phyloP scores from a whole-genome alignment of 2,113 vertebrate species.

The Psilopsiagon aurifrons region DNA sequence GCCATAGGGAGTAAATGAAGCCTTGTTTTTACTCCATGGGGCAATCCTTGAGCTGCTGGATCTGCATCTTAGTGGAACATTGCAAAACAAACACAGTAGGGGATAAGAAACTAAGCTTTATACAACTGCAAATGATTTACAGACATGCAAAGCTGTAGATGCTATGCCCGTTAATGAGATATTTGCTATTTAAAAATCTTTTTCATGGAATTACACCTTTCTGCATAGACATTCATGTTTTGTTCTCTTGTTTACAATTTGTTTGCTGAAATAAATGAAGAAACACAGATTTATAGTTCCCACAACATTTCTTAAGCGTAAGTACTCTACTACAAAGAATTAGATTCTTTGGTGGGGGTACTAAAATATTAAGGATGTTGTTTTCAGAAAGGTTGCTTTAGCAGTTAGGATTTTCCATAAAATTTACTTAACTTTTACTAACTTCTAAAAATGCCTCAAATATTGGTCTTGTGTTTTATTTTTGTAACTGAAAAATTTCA shows the following conservation, averaged over 20 bases:
- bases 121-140: background rate
- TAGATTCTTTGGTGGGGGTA: background rate
- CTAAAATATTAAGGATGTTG: background rate
- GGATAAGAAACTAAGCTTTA: slow-evolving; percentile 19
- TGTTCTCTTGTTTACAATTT: background rate
- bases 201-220: background rate
- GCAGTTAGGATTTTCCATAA: background rate
- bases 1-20: background rate
- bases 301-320: background rate
- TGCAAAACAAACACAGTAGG: slow-evolving; percentile 25
- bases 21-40: slow-evolving; percentile 29
- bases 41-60: background rate
- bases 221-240: background rate
- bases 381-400: background rate
- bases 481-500: background rate
- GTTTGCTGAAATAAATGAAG: background rate
- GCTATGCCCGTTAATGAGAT: background rate
- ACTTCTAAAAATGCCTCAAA: background rate
- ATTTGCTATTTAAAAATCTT: background rate
- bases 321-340: background rate
- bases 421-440: background rate
- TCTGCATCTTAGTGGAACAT: background rate
- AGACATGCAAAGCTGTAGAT: background rate
- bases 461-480: background rate
- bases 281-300: background rate